A percentile compares a stretch with the other conserved stretches of the same genome.
These are phyloP conservation scores for Tetragonisca angustula DNA, from an alignment of 2,888 invertebrate genomes.

Conservation along the genomic window DNA sequence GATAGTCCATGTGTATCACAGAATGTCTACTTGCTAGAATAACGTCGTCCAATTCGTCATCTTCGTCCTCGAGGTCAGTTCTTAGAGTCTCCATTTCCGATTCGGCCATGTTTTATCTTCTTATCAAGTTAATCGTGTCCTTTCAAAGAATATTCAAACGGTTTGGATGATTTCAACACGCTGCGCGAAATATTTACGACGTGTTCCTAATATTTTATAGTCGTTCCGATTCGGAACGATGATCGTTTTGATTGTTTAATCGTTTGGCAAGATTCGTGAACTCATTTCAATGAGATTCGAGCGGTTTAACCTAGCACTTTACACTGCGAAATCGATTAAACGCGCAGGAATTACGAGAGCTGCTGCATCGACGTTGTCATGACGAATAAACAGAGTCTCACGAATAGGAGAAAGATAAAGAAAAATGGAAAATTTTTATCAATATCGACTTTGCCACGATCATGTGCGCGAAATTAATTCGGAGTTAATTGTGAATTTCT, in stretches of 20 bases:
- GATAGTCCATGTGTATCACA: constrained; percentile 44
- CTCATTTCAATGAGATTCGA: background rate
- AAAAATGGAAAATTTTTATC: background rate
- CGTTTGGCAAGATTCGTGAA: background rate
- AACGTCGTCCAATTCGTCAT: constrained; percentile 11
- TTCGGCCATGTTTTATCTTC: constrained; percentile 19
- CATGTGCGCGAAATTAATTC: background rate
- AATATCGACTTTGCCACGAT: too few species aligned
- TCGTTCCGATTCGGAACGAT: background rate
- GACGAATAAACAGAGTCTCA: constrained; percentile 44
- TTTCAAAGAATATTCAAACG: background rate
- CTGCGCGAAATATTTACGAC: background rate
- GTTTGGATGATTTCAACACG: background rate
- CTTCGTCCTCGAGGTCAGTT: background rate
- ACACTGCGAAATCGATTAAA: constrained; percentile 35
- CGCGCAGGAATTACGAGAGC: background rate
- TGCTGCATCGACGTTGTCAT: constrained; percentile 55
- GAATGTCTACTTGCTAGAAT: background rate
- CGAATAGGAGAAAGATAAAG: background rate
- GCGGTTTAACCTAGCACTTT: constrained; percentile 27
- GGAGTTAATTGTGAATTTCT: background rate
- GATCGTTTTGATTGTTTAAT: background rate
- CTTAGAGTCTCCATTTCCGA: background rate
- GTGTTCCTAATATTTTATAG: background rate
- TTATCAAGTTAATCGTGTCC: too few species aligned